Conservation (phyloP, 37 sponge, comb jelly and placozoan species). For the Spongilla lacustris region DNA sequence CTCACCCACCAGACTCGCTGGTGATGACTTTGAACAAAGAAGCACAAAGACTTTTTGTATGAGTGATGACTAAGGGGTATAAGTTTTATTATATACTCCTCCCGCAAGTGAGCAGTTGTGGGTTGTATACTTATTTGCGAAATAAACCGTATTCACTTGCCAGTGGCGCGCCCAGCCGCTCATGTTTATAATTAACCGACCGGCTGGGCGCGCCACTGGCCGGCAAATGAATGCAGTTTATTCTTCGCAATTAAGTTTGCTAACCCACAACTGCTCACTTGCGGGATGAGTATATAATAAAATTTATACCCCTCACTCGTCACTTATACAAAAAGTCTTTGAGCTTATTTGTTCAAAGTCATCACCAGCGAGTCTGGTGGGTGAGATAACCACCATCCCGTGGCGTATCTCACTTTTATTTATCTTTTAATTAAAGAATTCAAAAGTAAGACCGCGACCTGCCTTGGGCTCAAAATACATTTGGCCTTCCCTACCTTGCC, state of each 20-base stretch:
- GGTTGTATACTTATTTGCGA: too few relatives aligned
- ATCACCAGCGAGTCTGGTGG: background rate
- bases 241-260: background rate
- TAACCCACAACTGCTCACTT: background rate
- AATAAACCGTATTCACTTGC: too few relatives aligned
- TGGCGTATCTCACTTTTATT: background rate
- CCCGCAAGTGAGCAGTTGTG: background rate
- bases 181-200: too few relatives aligned
- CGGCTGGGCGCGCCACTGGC: background rate
- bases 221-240: background rate
- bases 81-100: background rate
- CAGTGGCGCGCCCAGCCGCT: too few relatives aligned
- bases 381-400: slow-evolving; percentile 1
- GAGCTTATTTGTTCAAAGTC: background rate
- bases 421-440: background rate
- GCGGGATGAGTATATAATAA: background rate
- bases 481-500: too few relatives aligned
- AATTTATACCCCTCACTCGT: background rate
- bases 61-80: background rate
- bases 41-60: slow-evolving; percentile 1
- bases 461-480: background rate
- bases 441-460: background rate
- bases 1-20: background rate
- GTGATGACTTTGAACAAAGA: background rate
- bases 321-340: background rate